Evolutionary conservation across 2,888 invertebrate species (phyloP), one percentile per base, ranked within the genome.

Genomic region (Venusia cambrica): DNA sequence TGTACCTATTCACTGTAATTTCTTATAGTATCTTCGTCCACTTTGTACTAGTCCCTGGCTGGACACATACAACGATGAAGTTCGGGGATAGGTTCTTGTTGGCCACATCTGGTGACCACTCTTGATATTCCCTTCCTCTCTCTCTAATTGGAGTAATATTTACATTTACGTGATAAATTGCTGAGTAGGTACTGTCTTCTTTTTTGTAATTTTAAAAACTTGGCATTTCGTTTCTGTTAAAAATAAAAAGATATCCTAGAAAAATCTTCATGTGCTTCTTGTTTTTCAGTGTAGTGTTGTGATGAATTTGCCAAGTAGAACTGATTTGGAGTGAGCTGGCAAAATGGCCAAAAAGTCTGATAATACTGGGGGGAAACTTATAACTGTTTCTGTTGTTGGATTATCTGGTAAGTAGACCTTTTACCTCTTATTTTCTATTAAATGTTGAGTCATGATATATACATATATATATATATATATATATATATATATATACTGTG

Each of bases 331-430:
- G 57, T 62, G 60, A 73, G 33, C 17, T 21, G 30, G 44, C 83
- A 73, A 57, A 64, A 94, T 94, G 94, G 93, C 94, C 48, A 90
- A 93, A 64, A 94, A 93, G 79, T 91, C 90, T 50, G 94, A 94
- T 48, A 76, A 75, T 64, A 65, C 66, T 42, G 91, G 92, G 54
- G 90, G 92, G 38, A 91, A 92, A 71, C 88, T 90, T 70, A 90
- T 95, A 58, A 95, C 95, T 62, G 92, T 98, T 46, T 93, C 97
- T 56, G 94, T 98, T 56, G 96, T 98, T 53, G 98, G 98, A 43
- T 89, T 98, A 51, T 97, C 91, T 70, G 91, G 91, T 88, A 56
- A 83, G 84, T 54, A 28, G n/a, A n/a, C n/a, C n/a, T n/a, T n/a
- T n/a, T n/a, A n/a, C n/a, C n/a, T n/a, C n/a, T n/a, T n/a, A n/a